Evolutionary conservation across 1,140 invertebrate genomes (phyloP).

Genomic region (Brachionus rubens): DNA sequence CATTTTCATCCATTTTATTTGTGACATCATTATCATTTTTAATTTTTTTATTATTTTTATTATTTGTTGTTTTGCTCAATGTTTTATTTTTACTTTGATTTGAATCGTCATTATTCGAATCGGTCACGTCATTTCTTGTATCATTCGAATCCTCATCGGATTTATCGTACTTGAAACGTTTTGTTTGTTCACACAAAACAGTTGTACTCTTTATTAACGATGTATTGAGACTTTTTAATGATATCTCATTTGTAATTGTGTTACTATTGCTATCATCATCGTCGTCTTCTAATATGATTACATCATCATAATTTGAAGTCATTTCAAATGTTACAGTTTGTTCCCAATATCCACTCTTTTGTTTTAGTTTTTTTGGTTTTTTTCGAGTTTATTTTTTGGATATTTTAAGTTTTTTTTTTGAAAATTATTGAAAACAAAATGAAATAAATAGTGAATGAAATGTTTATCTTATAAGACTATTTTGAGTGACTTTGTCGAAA

Average conservation of each 20-base stretch:
- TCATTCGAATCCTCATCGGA: constrained; percentile 27
- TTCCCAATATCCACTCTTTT: no score
- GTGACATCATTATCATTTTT: not conserved
- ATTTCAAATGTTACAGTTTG: not conserved
- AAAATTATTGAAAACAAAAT: no score
- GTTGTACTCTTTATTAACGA: not conserved
- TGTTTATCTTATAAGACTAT: no score
- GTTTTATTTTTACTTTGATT: not conserved
- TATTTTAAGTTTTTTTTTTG: no score
- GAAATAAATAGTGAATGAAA: no score
- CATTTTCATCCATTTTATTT: not conserved
- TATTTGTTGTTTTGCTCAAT: not conserved
- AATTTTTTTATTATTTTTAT: not conserved
- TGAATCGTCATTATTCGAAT: not conserved
- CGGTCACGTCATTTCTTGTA: not conserved
- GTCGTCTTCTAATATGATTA: constrained; percentile 19
- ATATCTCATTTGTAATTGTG: not conserved
- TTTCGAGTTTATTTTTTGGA: no score
- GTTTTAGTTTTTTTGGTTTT: no score
- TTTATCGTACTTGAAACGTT: not conserved
- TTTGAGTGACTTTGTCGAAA: no score
- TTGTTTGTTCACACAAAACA: not conserved
- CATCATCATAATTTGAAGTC: constrained; percentile 34
- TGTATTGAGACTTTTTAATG: not conserved
- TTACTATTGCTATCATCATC: not conserved